Evolutionary conservation across 37 sponge, comb jelly and placozoan genomes (phyloP).

Genomic region (Beroe ovata): DNA sequence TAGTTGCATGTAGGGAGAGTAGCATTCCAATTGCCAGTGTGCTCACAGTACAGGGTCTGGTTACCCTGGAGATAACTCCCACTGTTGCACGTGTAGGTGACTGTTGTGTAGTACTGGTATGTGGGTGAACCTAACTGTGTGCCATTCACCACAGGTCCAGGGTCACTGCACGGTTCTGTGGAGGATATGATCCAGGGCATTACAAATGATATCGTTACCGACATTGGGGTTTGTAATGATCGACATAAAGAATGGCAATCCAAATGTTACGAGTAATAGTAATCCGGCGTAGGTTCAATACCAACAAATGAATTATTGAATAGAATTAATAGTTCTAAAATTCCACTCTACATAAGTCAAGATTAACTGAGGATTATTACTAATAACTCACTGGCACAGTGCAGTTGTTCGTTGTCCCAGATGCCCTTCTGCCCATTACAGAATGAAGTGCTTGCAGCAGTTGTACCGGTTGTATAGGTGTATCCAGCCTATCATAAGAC

Average conservation of each 20-base stretch:
- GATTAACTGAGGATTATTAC: too few relatives aligned
- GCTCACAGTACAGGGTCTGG: background rate
- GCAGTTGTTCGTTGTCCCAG: slow-evolving; percentile 17
- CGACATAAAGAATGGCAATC: too few relatives aligned
- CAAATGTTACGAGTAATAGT: too few relatives aligned
- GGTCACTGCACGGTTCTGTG: slow-evolving; percentile 37
- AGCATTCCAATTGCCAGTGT: background rate
- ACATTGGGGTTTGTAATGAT: too few relatives aligned
- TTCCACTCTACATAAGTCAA: too few relatives aligned
- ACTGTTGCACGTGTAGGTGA: background rate
- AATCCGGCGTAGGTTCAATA: too few relatives aligned
- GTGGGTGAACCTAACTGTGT: background rate
- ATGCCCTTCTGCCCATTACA: slow-evolving; percentile 8
- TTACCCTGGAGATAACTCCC: background rate
- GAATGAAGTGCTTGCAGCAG: background rate
- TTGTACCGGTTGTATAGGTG: background rate
- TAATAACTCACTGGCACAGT: slow-evolving; percentile 35
- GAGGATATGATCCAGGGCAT: too few relatives aligned
- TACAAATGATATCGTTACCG: too few relatives aligned
- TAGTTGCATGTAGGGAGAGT: slow-evolving; percentile 8
- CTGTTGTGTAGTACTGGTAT: slow-evolving; percentile 31
- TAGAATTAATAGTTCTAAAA: too few relatives aligned
- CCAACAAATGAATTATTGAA: too few relatives aligned
- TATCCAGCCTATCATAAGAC: background rate
- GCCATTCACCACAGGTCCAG: background rate